phyloP scores from a whole-genome alignment of 2,797 vertebrate species.

The Micropoecilia bifurca region DNA sequence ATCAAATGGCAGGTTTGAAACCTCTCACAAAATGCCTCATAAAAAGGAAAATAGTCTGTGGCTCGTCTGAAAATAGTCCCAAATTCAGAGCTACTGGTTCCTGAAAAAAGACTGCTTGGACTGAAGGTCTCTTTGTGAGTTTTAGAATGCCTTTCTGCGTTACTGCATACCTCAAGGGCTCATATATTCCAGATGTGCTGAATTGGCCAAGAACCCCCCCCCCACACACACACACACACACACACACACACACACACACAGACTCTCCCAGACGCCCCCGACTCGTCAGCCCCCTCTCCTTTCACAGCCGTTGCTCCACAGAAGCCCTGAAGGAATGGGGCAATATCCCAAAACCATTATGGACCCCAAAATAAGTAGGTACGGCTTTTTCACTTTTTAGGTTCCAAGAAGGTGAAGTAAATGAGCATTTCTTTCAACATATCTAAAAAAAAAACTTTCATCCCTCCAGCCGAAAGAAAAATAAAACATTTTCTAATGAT shows the following conservation, averaged over 20 bases:
- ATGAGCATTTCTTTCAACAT: conserved; percentile 23
- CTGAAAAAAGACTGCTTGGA: conserved; percentile 59
- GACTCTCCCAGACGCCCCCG: conserved; percentile 43
- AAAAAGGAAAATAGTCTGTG: conserved; percentile 72
- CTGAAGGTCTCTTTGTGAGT: conserved; percentile 84
- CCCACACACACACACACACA: conserved; percentile 20
- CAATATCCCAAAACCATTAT: conserved; percentile 74
- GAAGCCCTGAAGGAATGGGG: conserved; percentile 70
- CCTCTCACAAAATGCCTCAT: conserved; percentile 65
- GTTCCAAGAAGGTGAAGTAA: conserved; percentile 37
- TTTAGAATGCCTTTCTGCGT: conserved; percentile 84
- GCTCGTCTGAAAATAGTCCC: conserved; percentile 72
- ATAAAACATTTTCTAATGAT: conserved; percentile 61
- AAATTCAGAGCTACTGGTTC: conserved; percentile 73
- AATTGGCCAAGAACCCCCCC: conserved; percentile 69
- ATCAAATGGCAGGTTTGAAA: conserved; percentile 50
- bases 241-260: conserved; percentile 26
- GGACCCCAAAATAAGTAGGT: conserved; percentile 61
- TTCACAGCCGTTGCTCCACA: conserved; percentile 55
- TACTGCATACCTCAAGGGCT: conserved; percentile 86
- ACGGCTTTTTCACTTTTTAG: conserved; percentile 43
- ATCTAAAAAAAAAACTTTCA: conserved; percentile 27
- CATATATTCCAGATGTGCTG: conserved; percentile 89
- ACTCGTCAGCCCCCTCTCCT: conserved; percentile 56
- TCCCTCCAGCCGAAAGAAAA: conserved; percentile 30